These are phyloP conservation scores for Phortica magna DNA, from an alignment of 2,888 invertebrate genomes.

Conservation along the genomic window DNA sequence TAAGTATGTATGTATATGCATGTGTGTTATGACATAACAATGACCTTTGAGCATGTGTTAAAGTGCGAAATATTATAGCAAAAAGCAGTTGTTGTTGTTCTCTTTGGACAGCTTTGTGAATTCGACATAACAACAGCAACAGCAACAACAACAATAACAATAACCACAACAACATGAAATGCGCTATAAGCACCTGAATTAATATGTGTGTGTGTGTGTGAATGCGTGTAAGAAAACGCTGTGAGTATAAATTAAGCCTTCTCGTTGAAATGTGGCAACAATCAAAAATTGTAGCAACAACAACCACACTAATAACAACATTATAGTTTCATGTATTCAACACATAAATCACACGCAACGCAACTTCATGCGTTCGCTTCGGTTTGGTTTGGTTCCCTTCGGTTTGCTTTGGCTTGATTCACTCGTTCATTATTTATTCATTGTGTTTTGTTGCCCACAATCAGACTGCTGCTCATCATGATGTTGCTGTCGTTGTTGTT, in stretches of 20 bases:
- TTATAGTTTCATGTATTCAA: constrained; percentile 64
- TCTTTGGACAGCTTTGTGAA: too few relatives aligned
- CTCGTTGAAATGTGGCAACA: constrained; percentile 48
- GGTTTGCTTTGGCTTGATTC: constrained; percentile 1
- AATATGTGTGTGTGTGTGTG: not conserved
- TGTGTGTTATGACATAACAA: constrained; percentile 40
- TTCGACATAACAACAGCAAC: not conserved
- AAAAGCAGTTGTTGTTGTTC: not conserved
- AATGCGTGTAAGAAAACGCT: not conserved
- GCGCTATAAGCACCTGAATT: too few relatives aligned
- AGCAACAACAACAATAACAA: constrained; percentile 4
- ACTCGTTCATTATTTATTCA: constrained; percentile 66
- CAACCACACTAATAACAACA: constrained; percentile 44
- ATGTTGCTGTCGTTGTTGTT: constrained; percentile 5
- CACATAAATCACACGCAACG: constrained; percentile 64
- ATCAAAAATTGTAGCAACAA: constrained; percentile 47
- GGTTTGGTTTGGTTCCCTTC: not conserved
- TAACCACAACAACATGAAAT: too few relatives aligned
- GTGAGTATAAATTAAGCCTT: not conserved
- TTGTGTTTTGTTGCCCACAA: constrained; percentile 45
- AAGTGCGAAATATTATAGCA: constrained; percentile 40
- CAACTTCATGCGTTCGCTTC: constrained; percentile 35
- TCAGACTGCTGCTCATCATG: not conserved
- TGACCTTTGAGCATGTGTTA: constrained; percentile 45
- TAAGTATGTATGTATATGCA: not conserved